A percentile compares a stretch with the other conserved stretches of the same genome.
Conservation (phyloP, 2,888 invertebrate species). For the Alcis repandata region DNA sequence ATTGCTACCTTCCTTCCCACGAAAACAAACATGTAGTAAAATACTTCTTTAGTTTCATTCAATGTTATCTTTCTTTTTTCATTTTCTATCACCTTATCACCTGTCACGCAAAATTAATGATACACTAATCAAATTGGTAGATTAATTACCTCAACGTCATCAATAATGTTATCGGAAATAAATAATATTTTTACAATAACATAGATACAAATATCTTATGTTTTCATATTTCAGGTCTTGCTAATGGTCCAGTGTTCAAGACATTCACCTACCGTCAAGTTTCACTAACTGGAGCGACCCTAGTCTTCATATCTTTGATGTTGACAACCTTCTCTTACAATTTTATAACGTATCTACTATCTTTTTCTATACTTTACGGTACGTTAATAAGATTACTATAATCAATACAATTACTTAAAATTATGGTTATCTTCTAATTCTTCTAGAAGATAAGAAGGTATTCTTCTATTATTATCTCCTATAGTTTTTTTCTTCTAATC, state of each 20-base stretch:
- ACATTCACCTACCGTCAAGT: slow-evolving; percentile 90
- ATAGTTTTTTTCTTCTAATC: no score
- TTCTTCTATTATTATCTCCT: no score
- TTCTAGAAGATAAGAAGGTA: no score
- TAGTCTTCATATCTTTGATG: slow-evolving; percentile 87
- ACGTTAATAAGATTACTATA: slow-evolving; percentile 53
- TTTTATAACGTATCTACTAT: slow-evolving; percentile 88
- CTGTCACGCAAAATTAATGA: slow-evolving; percentile 1
- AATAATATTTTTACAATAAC: no score
- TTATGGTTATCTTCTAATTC: no score
- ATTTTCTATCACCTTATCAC: not conserved
- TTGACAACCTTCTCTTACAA: slow-evolving; percentile 88
- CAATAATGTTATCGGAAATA: not conserved
- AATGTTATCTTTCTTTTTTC: not conserved
- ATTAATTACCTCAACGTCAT: not conserved
- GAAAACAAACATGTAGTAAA: not conserved
- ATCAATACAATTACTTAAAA: not conserved
- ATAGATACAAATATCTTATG: slow-evolving; percentile 6
- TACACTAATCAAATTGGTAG: not conserved
- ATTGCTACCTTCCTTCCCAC: not conserved
- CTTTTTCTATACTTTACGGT: slow-evolving; percentile 90
- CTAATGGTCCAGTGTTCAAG: slow-evolving; percentile 90
- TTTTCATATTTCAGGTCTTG: slow-evolving; percentile 83
- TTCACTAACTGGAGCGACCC: slow-evolving; percentile 87
- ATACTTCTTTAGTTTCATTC: not conserved